Base-by-base conservation (phyloP, 2,797 vertebrate species). In the Dendrocincla tyrannina region DNA sequence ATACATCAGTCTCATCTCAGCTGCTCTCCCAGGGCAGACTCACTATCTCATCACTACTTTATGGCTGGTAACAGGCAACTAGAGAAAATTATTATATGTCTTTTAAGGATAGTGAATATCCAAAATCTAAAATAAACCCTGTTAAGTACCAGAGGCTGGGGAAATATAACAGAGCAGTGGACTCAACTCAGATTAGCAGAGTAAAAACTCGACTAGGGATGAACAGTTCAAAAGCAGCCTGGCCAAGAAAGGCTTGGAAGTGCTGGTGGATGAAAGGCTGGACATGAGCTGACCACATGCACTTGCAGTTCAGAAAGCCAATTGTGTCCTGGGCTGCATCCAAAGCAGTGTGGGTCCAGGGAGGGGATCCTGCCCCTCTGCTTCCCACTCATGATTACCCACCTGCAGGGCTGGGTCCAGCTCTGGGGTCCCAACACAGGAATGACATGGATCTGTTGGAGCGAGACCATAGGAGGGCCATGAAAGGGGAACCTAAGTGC, bases 61-160 rank as follows among this genome's bases (percentile, higher is more conserved):
- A 13, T 0, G 2, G 42, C 17, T 69, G 12, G 1, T 3, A 50
- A 53, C 50, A 55, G 11, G n/a, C 2, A 55, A 41, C 47, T 10
- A 23, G 22, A 76, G 58, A 53, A 85, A 88, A 86, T 9, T 11
- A 37, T 17, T 67, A 58, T 6, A 33, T 28, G 67, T n/a, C 5
- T 80, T 81, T 79, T 53, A 49, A 79, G 33, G 39, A 75, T n/a
- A 28, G 15, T 87, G 41, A 83, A 73, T 84, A 75, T 55, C 50
- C 39, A 82, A 77, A 89, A 85, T 37, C 46, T 70, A 59, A 78
- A 94, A 28, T 56, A 91, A 95, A 77, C 35, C 37, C 53, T 9
- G 20, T 12, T 63, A 82, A 64, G 32, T 85, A 47, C 11, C 37
- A 77, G 55, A 73, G 49, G 39, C 17, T 81, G 39, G 5, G 22